Base-by-base conservation (phyloP, 2,888 invertebrate species). In the Rhimphoctona megacephalus region DNA sequence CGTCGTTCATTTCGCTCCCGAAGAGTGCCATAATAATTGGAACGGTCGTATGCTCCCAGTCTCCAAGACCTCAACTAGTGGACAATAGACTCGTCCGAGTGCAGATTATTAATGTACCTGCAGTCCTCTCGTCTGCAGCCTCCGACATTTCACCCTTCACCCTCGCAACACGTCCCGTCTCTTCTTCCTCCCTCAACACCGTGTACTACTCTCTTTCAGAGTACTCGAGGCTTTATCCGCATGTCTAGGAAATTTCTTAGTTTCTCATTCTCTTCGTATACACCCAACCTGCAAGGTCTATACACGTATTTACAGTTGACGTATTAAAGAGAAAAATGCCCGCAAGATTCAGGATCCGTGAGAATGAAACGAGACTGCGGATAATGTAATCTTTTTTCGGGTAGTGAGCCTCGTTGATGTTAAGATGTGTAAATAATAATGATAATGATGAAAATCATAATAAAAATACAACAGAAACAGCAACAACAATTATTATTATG, bases 61-160 rank as follows among this genome's bases (percentile, higher is more conserved):
- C 86, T 83, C 72, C 52, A 39, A 76, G 76, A 78, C 67, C 74
- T 25, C 33, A 72, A 88, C 90, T 87, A 61, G 30, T 90, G 91
- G 91, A 94, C 93, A 94, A 94, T 94, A 90, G 93, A 92, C 90
- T 91, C 93, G 93, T 91, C 92, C 93, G 92, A 93, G 92, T 93
- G 93, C 91, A 92, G 93, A 94, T 94, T 94, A 93, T 94, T 93
- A 93, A 93, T 91, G 92, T 91, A 89, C 90, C 88, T 89, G 87
- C 88, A 88, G 84, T 83, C 84, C 87, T 81, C 88, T 86, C 85
- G 87, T 81, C 57, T 43, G 2, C 30, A 69, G n/a, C 69, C 69
- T 57, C 49, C 79, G 33, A 17, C 30, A 7, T 61, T 43, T 22
- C 69, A 54, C 79, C 69, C 54, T 33, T 25, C 22, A 46, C 69